Evolutionary conservation across 1,140 invertebrate genomes (phyloP), one percentile per base, ranked within the genome.

Genomic region (Drosophila tsacasi): DNA sequence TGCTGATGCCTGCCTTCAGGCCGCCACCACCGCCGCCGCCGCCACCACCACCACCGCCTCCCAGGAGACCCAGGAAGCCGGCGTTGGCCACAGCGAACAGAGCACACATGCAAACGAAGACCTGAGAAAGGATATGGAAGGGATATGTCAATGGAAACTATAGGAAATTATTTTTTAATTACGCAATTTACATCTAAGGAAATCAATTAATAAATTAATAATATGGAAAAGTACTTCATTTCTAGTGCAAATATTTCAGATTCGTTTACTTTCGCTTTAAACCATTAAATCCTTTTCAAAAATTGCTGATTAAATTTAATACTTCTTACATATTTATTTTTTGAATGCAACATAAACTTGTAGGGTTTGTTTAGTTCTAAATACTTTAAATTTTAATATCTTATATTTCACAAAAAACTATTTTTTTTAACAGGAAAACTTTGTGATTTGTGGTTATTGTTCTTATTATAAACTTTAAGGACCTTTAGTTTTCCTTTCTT

Each of bases 51-150:
- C 75, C 75, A 0, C 83, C 84, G 39, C 85, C 85, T 49, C 86
- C 83, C 5, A 87, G 57, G n/a, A 91, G 73, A 50, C 83, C 83
- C 57, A 91, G 68, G 61, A 89, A 81, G 23, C 90, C 90, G 19
- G 89, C 90, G 50, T 91, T 91, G 27, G 90, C 84, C 71, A 86
- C 83, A 60, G 90, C 89, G 40, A 91, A 81, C 17, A 91, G 76
- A 47, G 89, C 89, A 80, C 79, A 89, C 74, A 91, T 52, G 59
- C 84, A 91, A 37, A 91, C 84, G 61, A 91, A 91, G 65, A 91
- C 79, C 90, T 91, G 47, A 2, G 0, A 5, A 25, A 7, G 55
- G 10, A 30, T 10, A 25, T 8, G 3, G 10, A 13, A 49, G 25
- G 23, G 5, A 25, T 23, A 7, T 15, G 35, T 39, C 9, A 30